Conservation (phyloP, 2,113 vertebrate species). For the Ifrita kowaldi region DNA sequence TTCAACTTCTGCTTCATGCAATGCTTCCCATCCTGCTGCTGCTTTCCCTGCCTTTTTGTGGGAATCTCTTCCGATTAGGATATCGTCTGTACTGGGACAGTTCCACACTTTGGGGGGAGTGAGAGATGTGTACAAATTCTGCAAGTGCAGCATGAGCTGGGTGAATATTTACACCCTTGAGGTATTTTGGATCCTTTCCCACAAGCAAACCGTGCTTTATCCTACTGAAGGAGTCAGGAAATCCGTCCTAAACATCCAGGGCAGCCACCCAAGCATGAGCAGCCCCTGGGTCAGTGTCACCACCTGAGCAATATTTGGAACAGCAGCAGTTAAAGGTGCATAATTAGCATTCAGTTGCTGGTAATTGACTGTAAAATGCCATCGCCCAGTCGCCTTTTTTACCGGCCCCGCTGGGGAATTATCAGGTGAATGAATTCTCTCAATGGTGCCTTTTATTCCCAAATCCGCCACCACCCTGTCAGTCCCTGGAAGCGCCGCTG, state of each 20-base stretch:
- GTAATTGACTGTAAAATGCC: background rate
- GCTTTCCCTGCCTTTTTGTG: background rate
- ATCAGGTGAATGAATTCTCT: background rate
- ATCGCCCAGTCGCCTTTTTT: background rate
- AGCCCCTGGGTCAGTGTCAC: background rate
- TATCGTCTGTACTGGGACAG: accelerated
- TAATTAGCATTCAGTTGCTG: background rate
- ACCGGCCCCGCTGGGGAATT: background rate
- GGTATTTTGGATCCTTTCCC: background rate
- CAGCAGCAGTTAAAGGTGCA: background rate
- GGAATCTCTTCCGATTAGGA: too few species aligned
- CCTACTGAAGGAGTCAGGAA: background rate
- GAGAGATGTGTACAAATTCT: background rate
- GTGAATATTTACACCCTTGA: background rate
- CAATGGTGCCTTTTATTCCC: background rate
- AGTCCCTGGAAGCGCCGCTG: background rate
- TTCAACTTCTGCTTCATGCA: background rate
- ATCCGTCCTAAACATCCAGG: background rate
- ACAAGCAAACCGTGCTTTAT: background rate
- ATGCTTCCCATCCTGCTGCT: background rate
- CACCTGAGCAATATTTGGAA: background rate
- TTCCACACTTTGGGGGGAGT: background rate
- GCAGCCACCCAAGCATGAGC: background rate
- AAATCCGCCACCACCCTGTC: background rate
- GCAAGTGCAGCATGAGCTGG: too few species aligned